These are phyloP conservation scores for Hylyphantes graminicola DNA, from an alignment of 1,140 invertebrate species.

Conservation along the genomic window DNA sequence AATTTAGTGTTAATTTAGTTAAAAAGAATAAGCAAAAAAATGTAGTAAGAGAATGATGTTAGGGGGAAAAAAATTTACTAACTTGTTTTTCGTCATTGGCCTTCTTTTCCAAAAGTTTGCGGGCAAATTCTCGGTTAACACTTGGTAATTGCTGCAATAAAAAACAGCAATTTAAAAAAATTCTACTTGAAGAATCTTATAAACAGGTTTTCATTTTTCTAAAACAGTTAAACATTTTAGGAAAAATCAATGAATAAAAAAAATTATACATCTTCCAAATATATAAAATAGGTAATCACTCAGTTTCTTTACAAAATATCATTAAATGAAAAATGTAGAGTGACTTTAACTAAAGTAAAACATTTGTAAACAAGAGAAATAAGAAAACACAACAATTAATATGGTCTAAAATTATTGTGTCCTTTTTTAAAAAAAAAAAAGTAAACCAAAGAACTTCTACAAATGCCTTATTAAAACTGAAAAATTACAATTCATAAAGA, in stretches of 20 bases:
- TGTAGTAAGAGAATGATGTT: not conserved
- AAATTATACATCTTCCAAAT: no score
- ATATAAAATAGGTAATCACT: no score
- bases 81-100: slow-evolving; percentile 69
- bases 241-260: no score
- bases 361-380: no score
- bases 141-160: slow-evolving; percentile 68
- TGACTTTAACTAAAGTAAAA: slow-evolving; percentile 24
- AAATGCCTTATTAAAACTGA: no score
- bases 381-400: no score
- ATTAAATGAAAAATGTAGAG: not conserved
- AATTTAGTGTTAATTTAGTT: not conserved
- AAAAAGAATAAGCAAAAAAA: not conserved
- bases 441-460: no score
- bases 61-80: not conserved
- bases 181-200: not conserved
- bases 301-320: not conserved
- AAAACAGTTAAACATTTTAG: not conserved
- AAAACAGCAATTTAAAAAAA: slow-evolving; percentile 29
- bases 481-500: no score
- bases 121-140: slow-evolving; percentile 78
- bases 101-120: slow-evolving; percentile 81
- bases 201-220: not conserved
- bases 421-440: no score
- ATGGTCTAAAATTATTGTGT: no score